Evolutionary conservation across 2,113 vertebrate species (phyloP).

Genomic region (Helogale parvula): DNA sequence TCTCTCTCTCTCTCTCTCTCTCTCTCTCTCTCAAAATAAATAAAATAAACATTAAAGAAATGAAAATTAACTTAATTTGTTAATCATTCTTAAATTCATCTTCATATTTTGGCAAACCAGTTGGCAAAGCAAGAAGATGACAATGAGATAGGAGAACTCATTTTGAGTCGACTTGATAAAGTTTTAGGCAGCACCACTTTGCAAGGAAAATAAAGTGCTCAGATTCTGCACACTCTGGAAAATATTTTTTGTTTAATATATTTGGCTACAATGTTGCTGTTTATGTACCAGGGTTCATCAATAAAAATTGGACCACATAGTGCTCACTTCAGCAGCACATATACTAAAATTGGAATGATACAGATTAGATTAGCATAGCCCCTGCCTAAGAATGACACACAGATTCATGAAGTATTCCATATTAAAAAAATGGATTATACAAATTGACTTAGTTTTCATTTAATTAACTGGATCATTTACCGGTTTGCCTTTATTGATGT

Average conservation of each 20-base stretch:
- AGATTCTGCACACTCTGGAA: background rate
- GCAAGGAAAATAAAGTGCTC: background rate
- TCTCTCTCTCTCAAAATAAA: too few species aligned
- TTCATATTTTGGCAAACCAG: conserved; percentile 7
- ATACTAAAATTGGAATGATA: background rate
- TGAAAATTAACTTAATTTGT: conserved; percentile 39
- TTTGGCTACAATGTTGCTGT: background rate
- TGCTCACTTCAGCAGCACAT: background rate
- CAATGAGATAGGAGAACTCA: background rate
- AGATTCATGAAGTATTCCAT: background rate
- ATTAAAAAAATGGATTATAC: background rate
- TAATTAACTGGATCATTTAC: background rate
- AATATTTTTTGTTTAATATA: background rate
- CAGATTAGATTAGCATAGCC: background rate
- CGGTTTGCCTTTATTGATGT: background rate
- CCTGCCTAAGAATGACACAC: background rate
- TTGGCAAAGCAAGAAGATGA: background rate
- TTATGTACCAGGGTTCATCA: background rate
- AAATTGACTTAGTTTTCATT: background rate
- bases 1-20: too few species aligned
- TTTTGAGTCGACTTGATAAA: background rate
- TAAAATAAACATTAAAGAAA: too few species aligned
- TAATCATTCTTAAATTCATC: background rate
- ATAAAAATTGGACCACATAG: background rate
- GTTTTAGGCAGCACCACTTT: background rate